Evolutionary conservation across 2,797 vertebrate species (phyloP), one percentile per base, ranked within the genome.

Genomic region (Bovichtus variegatus): DNA sequence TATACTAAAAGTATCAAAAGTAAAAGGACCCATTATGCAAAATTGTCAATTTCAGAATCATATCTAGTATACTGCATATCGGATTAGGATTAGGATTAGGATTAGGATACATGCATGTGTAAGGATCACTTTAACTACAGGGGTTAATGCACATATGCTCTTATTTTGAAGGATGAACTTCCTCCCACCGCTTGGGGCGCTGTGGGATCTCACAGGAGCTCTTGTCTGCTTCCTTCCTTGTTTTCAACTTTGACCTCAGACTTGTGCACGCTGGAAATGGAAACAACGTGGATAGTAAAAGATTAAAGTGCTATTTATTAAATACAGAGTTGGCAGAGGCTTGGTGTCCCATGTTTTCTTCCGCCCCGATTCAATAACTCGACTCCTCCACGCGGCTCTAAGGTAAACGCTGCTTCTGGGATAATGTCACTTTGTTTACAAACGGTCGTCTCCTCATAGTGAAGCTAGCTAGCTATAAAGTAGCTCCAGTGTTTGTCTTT

Each of bases 281-380:
- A 70, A 83, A 58, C 74, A 92, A 92, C 92, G 93, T 93, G 93
- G 89, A 82, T 41, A 58, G 44, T 7, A 0, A 8, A 65, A 46
- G 0, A 73, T 21, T 41, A 6, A 44, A 58, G 0, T 29, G 19
- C 27, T 70, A 51, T 58, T 60, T 21, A 2, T 61, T 63, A 29
- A 34, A 71, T 15, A 40, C 2, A 11, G 1, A 0, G 0, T 71
- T 3, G 16, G 3, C 43, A 41, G 0, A 69, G 9, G 2, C 0
- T 55, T 4, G 1, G 4, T 8, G 0, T 12, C 36, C 3, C 15
- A 74, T 79, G 57, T 46, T 79, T 74, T 49, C 3, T 38, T 54
- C 15, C 16, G 2, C 2, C 31, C 55, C 70, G 40, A 62, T 51
- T 64, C 34, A 72, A 54, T 27, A 71, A 40, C 3, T 58, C 0